phyloP scores from a whole-genome alignment of 2,113 vertebrate species.

The Azemiops feae region DNA sequence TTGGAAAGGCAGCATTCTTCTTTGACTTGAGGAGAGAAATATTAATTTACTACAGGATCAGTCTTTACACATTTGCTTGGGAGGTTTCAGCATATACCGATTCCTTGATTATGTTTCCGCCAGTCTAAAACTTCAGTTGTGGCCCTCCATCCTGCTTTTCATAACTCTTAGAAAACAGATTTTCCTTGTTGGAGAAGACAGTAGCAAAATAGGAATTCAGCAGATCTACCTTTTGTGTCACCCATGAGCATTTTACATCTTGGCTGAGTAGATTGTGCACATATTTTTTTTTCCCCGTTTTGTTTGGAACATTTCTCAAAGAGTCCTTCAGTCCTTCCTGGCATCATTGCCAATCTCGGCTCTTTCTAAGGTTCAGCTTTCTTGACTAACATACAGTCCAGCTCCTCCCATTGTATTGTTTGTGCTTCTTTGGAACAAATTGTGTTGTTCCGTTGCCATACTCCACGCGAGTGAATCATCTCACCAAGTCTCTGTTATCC shows the following conservation, averaged over 20 bases:
- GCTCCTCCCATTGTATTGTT: neutral
- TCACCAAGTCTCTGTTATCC: neutral
- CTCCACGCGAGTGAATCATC: neutral
- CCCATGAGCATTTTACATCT: neutral
- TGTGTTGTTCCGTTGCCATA: too few species aligned
- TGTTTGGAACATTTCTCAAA: neutral
- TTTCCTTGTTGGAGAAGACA: neutral
- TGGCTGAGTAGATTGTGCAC: neutral
- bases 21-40: neutral
- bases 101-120: neutral
- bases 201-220: neutral
- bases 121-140: neutral
- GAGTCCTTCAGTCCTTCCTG: neutral
- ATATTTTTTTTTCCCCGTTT: neutral
- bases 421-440: neutral
- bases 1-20: neutral
- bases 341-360: neutral
- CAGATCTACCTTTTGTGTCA: neutral
- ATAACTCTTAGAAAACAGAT: neutral
- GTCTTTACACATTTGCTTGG: neutral
- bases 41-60: neutral
- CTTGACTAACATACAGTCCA: neutral
- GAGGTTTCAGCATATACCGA: neutral
- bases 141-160: neutral
- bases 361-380: too few species aligned